These are phyloP conservation scores for Zoanthus solanderi DNA, from an alignment of 92 coral and sea anemone genomes.

Conservation along the genomic window DNA sequence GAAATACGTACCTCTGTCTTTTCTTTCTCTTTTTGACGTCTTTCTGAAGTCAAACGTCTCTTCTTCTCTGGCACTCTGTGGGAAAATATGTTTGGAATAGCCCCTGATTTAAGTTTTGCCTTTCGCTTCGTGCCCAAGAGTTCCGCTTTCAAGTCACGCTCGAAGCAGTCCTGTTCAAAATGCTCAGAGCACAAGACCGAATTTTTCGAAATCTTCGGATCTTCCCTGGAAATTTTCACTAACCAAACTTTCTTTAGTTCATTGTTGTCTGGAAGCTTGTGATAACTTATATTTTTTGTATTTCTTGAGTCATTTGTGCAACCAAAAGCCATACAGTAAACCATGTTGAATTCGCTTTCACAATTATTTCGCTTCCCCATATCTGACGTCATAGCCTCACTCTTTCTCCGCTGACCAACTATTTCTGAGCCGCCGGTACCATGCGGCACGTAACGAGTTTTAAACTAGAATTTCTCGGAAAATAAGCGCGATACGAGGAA, in stretches of 20 bases:
- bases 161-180: constrained; percentile 36
- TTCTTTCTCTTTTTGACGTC: constrained; percentile 26
- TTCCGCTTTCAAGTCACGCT: constrained; percentile 50
- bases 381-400: constrained; percentile 31
- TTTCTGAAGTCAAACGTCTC: constrained; percentile 33
- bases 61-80: constrained; percentile 33
- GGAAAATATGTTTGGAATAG: constrained; percentile 28
- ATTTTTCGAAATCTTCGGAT: constrained; percentile 15
- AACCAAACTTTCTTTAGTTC: neutral
- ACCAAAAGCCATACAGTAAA: constrained; percentile 15
- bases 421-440: constrained; percentile 35
- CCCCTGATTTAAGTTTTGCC: constrained; percentile 27
- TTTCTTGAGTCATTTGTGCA: constrained; percentile 49
- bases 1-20: constrained; percentile 37
- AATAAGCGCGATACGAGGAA: constrained; percentile 26
- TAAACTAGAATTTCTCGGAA: constrained; percentile 21
- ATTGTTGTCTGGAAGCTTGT: constrained; percentile 22
- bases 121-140: constrained; percentile 20
- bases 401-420: constrained; percentile 17
- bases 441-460: constrained; percentile 18
- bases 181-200: constrained; percentile 49
- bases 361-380: neutral
- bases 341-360: too few relatives aligned
- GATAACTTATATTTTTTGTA: constrained; percentile 20
- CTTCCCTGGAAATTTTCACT: constrained; percentile 18